phyloP scores from a whole-genome alignment of 1,140 invertebrate species.

The Bombyx mandarina region DNA sequence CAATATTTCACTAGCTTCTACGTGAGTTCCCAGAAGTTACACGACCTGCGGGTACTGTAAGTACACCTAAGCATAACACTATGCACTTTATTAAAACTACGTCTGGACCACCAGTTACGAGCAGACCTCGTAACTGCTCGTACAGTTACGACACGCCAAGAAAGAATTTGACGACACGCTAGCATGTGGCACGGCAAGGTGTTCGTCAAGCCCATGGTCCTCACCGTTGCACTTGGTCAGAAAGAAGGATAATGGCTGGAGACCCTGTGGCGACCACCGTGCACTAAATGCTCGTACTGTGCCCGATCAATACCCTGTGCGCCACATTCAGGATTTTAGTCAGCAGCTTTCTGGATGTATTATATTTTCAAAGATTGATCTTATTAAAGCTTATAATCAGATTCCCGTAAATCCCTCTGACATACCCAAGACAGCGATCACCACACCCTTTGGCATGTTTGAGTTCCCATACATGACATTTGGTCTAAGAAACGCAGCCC shows the following conservation, averaged over 20 bases:
- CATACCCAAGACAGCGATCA: slow-evolving; percentile 1
- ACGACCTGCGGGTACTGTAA: slow-evolving; percentile 12
- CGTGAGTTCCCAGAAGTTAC: neutral
- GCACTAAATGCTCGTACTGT: too few species aligned
- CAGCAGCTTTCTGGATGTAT: slow-evolving; percentile 35
- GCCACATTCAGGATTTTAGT: slow-evolving; percentile 31
- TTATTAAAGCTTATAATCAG: too few species aligned
- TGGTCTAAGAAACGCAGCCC: slow-evolving; percentile 2
- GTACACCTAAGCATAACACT: slow-evolving; percentile 15
- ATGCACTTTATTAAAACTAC: slow-evolving; percentile 22
- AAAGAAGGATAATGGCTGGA: too few species aligned
- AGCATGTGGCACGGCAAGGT: too few species aligned
- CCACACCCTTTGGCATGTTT: slow-evolving; percentile 3
- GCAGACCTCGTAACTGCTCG: slow-evolving; percentile 22
- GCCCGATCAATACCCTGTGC: too few species aligned
- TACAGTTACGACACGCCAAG: too few species aligned
- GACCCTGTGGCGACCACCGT: too few species aligned
- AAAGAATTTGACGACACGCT: too few species aligned
- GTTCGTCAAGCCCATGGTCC: too few species aligned
- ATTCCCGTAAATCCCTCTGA: neutral
- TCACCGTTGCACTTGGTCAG: too few species aligned
- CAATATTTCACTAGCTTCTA: neutral
- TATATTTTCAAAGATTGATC: slow-evolving; percentile 28
- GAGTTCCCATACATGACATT: slow-evolving; percentile 3
- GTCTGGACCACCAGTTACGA: slow-evolving; percentile 39